Percentiles rank a stretch among this genome's conserved stretches.
Evolutionary conservation across 1,140 invertebrate species (phyloP).

Genomic region (Aphis craccivora): DNA sequence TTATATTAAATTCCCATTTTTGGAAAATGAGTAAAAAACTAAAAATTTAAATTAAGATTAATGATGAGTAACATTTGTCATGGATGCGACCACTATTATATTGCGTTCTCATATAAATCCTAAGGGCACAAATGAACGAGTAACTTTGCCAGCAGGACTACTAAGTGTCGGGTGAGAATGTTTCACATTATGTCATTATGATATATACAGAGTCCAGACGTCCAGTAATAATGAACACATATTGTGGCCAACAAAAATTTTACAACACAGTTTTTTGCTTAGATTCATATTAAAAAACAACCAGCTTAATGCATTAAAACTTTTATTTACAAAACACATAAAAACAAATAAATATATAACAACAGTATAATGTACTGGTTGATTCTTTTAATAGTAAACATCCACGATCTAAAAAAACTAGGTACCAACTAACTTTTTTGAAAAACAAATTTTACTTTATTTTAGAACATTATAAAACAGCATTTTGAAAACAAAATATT

Average conservation of each 20-base stretch:
- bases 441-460: background rate
- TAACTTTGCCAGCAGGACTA: background rate
- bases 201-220: background rate
- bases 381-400: background rate
- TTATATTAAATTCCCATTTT: background rate
- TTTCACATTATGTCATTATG: conserved; percentile 10
- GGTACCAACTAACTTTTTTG: background rate
- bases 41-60: background rate
- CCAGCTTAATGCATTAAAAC: conserved; percentile 4
- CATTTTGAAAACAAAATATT: background rate
- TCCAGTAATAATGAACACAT: conserved; percentile 1
- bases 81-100: background rate
- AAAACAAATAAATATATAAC: conserved; percentile 11
- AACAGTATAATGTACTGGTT: background rate
- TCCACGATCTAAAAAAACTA: background rate
- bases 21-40: background rate
- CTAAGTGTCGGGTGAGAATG: background rate
- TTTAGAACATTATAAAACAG: too few relatives aligned
- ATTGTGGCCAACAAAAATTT: background rate
- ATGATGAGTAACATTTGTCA: background rate
- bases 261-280: conserved; percentile 17
- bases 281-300: background rate
- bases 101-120: background rate
- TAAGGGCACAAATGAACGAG: background rate
- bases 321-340: background rate